Evolutionary conservation across 2,113 vertebrate genomes (phyloP).

Genomic region (Cephalophus harveyi): DNA sequence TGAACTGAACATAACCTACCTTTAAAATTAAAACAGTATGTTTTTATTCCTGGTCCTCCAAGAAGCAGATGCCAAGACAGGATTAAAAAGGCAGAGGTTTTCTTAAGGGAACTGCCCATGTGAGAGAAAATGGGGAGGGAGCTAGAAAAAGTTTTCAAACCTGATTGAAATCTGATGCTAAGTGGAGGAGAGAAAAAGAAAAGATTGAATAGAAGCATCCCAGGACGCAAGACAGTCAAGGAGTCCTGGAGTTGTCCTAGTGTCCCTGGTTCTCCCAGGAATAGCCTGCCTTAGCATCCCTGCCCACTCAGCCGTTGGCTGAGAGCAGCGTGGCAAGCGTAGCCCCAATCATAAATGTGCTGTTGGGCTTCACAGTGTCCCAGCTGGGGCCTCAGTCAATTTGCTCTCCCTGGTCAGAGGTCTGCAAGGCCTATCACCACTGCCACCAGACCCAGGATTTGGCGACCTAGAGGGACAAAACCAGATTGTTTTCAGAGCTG

Average conservation of each 20-base stretch:
- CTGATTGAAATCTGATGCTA: neutral
- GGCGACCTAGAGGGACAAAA: neutral
- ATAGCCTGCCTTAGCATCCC: neutral
- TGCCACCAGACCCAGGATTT: neutral
- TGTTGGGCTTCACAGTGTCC: neutral
- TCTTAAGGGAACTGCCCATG: neutral
- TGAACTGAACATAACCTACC: neutral
- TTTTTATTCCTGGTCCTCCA: neutral
- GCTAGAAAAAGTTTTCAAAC: neutral
- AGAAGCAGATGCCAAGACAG: neutral
- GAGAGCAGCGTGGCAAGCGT: accelerated
- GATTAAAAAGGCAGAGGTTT: neutral
- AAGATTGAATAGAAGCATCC: neutral
- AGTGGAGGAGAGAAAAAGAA: neutral
- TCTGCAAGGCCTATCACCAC: neutral
- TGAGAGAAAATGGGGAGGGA: neutral
- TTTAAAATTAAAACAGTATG: neutral
- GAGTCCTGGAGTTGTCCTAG: neutral
- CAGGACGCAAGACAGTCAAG: neutral
- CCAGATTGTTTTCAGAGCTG: neutral
- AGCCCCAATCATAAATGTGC: neutral
- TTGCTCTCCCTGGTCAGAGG: neutral
- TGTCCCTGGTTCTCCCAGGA: neutral
- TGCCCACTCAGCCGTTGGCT: neutral
- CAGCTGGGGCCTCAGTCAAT: neutral